A percentile compares a stretch with the other conserved stretches of the same genome.
Conservation (phyloP, 2,888 invertebrate genomes). For the Amphiduros pacificus region DNA sequence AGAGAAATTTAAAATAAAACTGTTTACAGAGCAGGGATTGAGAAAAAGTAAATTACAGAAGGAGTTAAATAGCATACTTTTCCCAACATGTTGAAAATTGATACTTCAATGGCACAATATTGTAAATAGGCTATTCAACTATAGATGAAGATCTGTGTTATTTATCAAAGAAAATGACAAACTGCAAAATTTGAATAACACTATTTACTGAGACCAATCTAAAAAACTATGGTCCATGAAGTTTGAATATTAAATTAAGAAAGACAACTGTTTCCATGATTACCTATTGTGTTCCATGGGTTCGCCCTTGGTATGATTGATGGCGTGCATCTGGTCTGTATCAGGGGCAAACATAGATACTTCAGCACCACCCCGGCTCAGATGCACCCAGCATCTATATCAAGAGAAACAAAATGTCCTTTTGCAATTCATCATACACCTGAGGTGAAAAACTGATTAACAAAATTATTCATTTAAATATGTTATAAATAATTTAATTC, state of each 20-base stretch:
- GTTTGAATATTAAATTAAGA: no score
- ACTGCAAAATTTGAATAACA: no score
- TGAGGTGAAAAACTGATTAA: not conserved
- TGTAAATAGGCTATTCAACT: no score
- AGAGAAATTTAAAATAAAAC: conserved; percentile 5
- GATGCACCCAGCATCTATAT: conserved; percentile 41
- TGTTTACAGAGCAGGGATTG: not conserved
- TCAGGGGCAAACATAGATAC: conserved; percentile 62
- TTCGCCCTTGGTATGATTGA: conserved; percentile 61
- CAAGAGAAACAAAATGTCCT: not conserved
- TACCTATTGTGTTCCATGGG: conserved; percentile 40
- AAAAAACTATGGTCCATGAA: no score
- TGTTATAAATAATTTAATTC: not conserved
- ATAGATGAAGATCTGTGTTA: no score
- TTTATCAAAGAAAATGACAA: no score
- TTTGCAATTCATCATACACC: not conserved
- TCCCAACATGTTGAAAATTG: not conserved
- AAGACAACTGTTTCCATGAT: no score
- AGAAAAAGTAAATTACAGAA: no score
- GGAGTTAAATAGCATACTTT: not conserved
- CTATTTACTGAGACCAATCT: no score
- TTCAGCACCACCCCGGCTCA: conserved; percentile 59
- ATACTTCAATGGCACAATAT: not conserved
- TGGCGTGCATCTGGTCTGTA: conserved; percentile 60
- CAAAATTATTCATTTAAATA: not conserved